Conservation (phyloP, 2,888 invertebrate genomes). For the Tetragonisca angustula region DNA sequence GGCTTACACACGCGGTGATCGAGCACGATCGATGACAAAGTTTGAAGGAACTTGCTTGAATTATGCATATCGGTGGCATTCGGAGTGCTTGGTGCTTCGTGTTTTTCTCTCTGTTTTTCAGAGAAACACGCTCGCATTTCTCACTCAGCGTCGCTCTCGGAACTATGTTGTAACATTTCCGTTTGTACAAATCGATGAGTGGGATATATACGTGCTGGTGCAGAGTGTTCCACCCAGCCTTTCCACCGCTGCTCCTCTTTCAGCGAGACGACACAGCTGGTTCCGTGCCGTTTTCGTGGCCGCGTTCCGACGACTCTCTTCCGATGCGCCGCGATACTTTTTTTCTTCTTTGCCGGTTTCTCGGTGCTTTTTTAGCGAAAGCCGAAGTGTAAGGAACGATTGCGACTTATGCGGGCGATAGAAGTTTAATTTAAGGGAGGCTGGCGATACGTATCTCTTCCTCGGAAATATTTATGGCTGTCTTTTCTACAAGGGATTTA, state of each 20-base stretch:
- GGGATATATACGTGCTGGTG: not conserved
- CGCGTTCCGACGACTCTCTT: not conserved
- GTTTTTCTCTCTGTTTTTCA: slow-evolving; percentile 24
- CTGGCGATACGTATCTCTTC: not conserved
- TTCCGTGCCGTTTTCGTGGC: not conserved
- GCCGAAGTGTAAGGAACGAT: not conserved
- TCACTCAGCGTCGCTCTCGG: not conserved
- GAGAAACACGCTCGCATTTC: not conserved
- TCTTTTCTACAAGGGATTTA: not conserved
- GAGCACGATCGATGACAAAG: slow-evolving; percentile 54
- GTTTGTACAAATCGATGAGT: slow-evolving; percentile 23
- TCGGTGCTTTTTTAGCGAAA: not conserved
- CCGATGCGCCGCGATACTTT: not conserved
- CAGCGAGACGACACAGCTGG: slow-evolving; percentile 20
- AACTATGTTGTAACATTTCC: slow-evolving; percentile 9
- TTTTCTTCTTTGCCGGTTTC: not conserved
- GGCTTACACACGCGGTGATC: not conserved
- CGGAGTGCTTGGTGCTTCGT: slow-evolving; percentile 27
- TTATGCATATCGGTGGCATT: slow-evolving; percentile 28
- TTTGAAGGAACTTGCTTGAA: slow-evolving; percentile 42
- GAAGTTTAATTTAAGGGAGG: not conserved
- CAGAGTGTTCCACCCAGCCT: not conserved
- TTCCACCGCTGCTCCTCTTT: slow-evolving; percentile 14
- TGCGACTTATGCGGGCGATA: too few relatives aligned
- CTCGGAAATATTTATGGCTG: not conserved